phyloP scores from a whole-genome alignment of 2,797 vertebrate genomes.

The Lutjanus argentimaculatus region DNA sequence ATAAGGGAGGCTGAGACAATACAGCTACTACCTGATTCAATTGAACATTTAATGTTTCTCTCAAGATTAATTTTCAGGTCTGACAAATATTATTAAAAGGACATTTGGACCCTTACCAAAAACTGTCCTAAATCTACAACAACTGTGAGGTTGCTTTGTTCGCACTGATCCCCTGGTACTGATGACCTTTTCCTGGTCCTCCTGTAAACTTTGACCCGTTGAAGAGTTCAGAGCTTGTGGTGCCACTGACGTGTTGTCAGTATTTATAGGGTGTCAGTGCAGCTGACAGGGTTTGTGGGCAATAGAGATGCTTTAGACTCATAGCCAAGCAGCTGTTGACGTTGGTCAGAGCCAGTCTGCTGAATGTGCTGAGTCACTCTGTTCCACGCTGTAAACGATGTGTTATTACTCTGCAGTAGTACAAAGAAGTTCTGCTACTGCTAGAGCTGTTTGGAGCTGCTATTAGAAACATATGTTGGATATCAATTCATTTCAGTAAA shows the following conservation, averaged over 20 bases:
- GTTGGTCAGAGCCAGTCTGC: conserved; percentile 45
- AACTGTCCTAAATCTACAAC: conserved; percentile 11
- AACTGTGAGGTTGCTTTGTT: conserved; percentile 20
- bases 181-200: conserved; percentile 46
- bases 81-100: conserved; percentile 5
- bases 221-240: conserved; percentile 53
- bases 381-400: conserved; percentile 1
- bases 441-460: not conserved
- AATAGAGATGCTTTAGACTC: conserved; percentile 55
- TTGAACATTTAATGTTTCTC: conserved; percentile 24
- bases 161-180: conserved; percentile 1
- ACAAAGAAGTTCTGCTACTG: not conserved
- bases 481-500: not conserved
- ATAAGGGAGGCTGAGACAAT: conserved; percentile 22
- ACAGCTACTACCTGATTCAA: not conserved
- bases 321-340: conserved; percentile 63
- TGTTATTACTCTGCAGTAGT: conserved; percentile 2
- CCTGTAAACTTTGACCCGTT: conserved; percentile 51
- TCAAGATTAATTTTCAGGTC: conserved; percentile 15
- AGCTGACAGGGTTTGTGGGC: conserved; percentile 63
- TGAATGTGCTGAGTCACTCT: conserved; percentile 65
- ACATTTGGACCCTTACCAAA: not conserved
- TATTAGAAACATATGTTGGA: not conserved
- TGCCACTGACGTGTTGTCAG: conserved; percentile 52
- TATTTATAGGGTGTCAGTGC: conserved; percentile 79